Percentiles rank a stretch among this genome's conserved stretches.
phyloP scores from a whole-genome alignment of 2,888 invertebrate genomes.

The Pristionchus mayeri region DNA sequence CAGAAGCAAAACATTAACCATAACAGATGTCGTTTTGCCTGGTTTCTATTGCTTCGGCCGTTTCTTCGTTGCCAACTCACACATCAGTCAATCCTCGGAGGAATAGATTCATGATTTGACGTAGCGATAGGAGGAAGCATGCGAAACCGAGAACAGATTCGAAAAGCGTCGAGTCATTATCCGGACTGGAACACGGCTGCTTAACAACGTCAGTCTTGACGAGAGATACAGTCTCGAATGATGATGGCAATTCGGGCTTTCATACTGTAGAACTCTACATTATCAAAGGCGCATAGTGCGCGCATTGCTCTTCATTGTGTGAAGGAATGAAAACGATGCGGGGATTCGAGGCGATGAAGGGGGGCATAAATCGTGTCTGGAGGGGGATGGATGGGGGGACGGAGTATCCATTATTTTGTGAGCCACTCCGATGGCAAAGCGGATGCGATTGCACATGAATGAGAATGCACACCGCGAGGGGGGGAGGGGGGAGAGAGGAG shows the following conservation, averaged over 20 bases:
- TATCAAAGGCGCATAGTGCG: background rate
- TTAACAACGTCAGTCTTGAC: background rate
- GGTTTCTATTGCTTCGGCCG: too few species aligned
- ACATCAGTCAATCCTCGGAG: too few species aligned
- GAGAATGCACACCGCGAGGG: background rate
- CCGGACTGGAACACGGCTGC: background rate
- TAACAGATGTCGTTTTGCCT: too few species aligned
- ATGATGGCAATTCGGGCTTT: background rate
- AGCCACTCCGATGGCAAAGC: background rate
- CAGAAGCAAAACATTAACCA: too few species aligned
- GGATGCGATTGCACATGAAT: background rate
- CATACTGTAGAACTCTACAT: background rate
- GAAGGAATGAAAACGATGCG: background rate
- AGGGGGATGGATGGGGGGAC: background rate
- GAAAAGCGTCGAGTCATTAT: background rate
- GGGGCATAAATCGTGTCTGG: background rate
- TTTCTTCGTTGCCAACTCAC: too few species aligned
- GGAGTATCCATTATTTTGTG: conserved; percentile 9
- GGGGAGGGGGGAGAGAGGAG: background rate
- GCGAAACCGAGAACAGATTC: background rate
- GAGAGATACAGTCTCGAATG: background rate
- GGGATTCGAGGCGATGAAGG: background rate
- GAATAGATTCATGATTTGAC: background rate
- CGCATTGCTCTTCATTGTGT: background rate
- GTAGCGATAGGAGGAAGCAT: background rate